Conservation (phyloP, 2,888 invertebrate species). For the Tenthredo notha region DNA sequence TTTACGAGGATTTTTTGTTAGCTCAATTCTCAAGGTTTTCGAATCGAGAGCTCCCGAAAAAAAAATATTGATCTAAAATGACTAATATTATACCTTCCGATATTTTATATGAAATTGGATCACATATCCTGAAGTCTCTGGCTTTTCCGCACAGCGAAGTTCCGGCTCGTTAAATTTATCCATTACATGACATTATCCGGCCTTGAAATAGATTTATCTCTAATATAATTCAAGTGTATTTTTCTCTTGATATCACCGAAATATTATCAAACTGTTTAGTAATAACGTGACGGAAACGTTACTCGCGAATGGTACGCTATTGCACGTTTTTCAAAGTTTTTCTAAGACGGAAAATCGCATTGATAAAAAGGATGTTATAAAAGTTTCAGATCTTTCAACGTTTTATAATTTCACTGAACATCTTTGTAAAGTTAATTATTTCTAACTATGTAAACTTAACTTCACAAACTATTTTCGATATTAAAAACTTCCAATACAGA, state of each 20-base stretch:
- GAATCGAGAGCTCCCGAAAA: too few species aligned
- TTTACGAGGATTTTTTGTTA: too few species aligned
- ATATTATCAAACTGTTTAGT: background rate
- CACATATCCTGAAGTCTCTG: background rate
- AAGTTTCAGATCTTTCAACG: background rate
- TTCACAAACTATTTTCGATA: slow-evolving; percentile 9
- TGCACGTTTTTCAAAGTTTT: background rate
- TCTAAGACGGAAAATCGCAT: background rate
- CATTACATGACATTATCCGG: background rate
- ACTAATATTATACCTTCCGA: background rate
- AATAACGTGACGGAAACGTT: background rate
- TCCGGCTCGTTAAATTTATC: slow-evolving; percentile 1
- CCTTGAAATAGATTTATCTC: slow-evolving; percentile 23
- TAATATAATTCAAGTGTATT: background rate
- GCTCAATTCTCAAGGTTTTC: too few species aligned
- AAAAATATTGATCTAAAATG: background rate
- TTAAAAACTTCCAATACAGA: background rate
- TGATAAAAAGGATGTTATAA: background rate
- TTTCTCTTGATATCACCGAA: background rate
- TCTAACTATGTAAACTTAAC: background rate
- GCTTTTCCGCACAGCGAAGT: slow-evolving; percentile 8
- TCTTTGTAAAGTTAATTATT: background rate
- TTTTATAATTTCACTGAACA: background rate
- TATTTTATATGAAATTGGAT: background rate
- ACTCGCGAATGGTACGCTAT: background rate